phyloP scores from a whole-genome alignment of 1,140 invertebrate species.

The Pararge aegeria region DNA sequence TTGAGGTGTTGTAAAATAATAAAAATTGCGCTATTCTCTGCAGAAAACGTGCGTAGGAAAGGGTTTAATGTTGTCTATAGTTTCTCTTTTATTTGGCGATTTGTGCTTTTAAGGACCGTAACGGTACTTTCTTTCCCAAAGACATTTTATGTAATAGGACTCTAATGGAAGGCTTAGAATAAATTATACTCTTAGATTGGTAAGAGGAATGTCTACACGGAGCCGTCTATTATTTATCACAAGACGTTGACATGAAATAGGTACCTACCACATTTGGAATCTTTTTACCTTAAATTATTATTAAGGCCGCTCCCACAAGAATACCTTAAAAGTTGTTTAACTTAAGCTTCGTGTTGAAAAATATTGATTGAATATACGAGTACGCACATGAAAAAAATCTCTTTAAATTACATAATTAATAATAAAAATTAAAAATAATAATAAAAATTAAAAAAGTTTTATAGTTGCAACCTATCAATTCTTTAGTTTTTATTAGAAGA shows the following conservation, averaged over 20 bases:
- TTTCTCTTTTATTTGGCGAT: slow-evolving; percentile 61
- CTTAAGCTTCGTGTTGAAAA: background rate
- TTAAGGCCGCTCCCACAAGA: too few relatives aligned
- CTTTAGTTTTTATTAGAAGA: too few relatives aligned
- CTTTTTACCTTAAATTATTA: too few relatives aligned
- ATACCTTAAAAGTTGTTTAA: too few relatives aligned
- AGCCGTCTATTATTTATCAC: slow-evolving; percentile 40
- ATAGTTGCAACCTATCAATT: too few relatives aligned
- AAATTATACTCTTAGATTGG: slow-evolving; percentile 31
- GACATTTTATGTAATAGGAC: slow-evolving; percentile 29
- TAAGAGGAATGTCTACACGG: slow-evolving; percentile 50
- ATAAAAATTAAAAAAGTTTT: too few relatives aligned
- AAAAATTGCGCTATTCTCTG: slow-evolving; percentile 72
- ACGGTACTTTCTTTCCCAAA: slow-evolving; percentile 48
- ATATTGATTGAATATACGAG: too few relatives aligned
- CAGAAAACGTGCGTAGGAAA: slow-evolving; percentile 65
- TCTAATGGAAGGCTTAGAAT: slow-evolving; percentile 49
- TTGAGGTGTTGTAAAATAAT: slow-evolving; percentile 69
- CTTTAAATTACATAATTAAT: too few relatives aligned
- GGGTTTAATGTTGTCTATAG: slow-evolving; percentile 57
- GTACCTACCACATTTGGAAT: slow-evolving; percentile 16
- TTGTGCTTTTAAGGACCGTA: slow-evolving; percentile 46
- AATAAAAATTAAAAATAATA: too few relatives aligned
- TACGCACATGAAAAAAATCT: too few relatives aligned
- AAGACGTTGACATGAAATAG: slow-evolving; percentile 22